These are phyloP conservation scores for Amiota communis DNA, from an alignment of 2,888 invertebrate genomes.

Conservation along the genomic window DNA sequence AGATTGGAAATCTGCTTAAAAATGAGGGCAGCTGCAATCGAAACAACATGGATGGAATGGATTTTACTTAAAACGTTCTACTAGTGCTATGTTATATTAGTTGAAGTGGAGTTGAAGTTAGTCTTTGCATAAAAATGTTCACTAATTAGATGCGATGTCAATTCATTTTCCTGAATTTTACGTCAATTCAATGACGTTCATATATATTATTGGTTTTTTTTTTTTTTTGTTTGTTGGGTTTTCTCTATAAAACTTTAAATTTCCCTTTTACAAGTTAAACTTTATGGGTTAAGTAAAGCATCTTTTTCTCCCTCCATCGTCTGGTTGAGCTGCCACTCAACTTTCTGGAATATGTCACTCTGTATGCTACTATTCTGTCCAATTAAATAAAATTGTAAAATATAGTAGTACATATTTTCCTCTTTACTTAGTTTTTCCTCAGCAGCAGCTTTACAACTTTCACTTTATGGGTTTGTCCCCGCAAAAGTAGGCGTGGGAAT, in stretches of 20 bases:
- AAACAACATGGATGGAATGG: too few species aligned
- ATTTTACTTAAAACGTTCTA: slow-evolving; percentile 48
- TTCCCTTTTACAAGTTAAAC: slow-evolving; percentile 29
- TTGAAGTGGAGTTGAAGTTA: slow-evolving; percentile 58
- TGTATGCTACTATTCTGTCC: slow-evolving; percentile 1
- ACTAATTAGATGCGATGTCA: slow-evolving; percentile 56
- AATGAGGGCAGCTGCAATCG: too few species aligned
- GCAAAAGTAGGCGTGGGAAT: slow-evolving; percentile 24
- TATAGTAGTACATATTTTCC: background rate
- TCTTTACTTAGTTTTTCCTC: background rate
- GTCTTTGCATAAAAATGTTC: slow-evolving; percentile 45
- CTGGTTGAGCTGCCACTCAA: background rate
- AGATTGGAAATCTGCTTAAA: too few species aligned
- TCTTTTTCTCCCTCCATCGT: background rate
- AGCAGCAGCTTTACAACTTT: slow-evolving; percentile 8
- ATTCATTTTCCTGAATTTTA: background rate
- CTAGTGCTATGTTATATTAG: slow-evolving; percentile 55
- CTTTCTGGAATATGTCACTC: background rate
- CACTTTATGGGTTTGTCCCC: background rate
- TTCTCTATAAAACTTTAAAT: background rate
- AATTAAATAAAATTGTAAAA: slow-evolving; percentile 6
- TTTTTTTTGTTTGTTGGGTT: background rate
- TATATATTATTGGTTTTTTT: background rate
- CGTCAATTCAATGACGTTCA: background rate
- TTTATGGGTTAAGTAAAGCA: slow-evolving; percentile 24